Conservation (phyloP, 2,113 vertebrate species). For the Saimiri boliviensis region DNA sequence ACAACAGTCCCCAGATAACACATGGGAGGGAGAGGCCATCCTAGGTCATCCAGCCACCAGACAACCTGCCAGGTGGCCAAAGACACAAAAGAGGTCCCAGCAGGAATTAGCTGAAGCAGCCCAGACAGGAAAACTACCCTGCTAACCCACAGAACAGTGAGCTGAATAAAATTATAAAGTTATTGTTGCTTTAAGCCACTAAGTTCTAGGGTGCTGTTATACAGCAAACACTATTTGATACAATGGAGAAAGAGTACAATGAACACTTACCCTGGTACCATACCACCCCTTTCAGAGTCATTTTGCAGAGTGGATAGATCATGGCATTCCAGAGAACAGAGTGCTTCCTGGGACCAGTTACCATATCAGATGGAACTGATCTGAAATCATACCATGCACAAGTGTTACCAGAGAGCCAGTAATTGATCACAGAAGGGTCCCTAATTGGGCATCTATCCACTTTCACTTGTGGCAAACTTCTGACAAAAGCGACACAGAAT, state of each 20-base stretch:
- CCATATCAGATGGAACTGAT: rapidly evolving
- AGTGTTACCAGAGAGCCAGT: not conserved
- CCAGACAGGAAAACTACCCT: not conserved
- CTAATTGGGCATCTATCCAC: not conserved
- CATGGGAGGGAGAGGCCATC: not conserved
- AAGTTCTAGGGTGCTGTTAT: not conserved
- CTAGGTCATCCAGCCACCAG: not conserved
- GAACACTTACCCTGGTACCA: conserved; percentile 94
- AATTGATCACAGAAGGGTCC: not conserved
- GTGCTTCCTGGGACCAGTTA: conserved; percentile 33
- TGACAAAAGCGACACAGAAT: not conserved
- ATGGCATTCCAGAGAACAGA: conserved; percentile 96
- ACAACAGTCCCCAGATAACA: not conserved
- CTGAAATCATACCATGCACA: conserved; percentile 53
- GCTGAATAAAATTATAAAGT: not conserved
- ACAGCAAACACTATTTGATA: not conserved
- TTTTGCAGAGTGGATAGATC: conserved; percentile 92
- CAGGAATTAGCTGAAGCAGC: not conserved
- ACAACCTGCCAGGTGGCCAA: not conserved
- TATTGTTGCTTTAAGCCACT: not conserved
- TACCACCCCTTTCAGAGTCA: conserved; percentile 91
- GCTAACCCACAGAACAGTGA: not conserved
- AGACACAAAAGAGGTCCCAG: not conserved
- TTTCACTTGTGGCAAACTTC: not conserved
- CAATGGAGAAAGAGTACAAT: not conserved